These are phyloP conservation scores for Nasonia longicornis DNA, from an alignment of 1,140 invertebrate species.

Conservation along the genomic window DNA sequence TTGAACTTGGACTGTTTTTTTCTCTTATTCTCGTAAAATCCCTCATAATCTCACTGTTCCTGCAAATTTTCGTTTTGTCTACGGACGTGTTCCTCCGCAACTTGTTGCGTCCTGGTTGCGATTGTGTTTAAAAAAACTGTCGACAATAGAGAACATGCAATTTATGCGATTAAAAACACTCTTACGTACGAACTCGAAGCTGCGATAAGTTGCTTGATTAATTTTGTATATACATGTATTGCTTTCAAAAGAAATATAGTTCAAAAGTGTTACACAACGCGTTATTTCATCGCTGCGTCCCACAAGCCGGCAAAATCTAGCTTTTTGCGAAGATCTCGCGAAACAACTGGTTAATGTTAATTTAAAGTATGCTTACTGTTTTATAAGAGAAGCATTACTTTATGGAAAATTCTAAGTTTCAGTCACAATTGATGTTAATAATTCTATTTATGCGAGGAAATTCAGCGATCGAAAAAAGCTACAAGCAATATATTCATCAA, in stretches of 20 bases:
- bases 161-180: constrained; percentile 65
- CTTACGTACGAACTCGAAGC: constrained; percentile 70
- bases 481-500: neutral
- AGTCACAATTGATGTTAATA: neutral
- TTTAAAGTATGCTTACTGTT: neutral
- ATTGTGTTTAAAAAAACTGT: constrained; percentile 66
- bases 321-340: constrained; percentile 20
- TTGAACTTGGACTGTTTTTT: constrained; percentile 30
- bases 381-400: neutral
- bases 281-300: constrained; percentile 29
- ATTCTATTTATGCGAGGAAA: neutral
- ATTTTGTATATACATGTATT: constrained; percentile 14
- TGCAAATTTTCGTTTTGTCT: constrained; percentile 40
- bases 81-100: constrained; percentile 42
- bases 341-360: constrained; percentile 1
- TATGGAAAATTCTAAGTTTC: neutral
- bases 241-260: constrained; percentile 20
- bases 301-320: constrained; percentile 35
- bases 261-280: constrained; percentile 16
- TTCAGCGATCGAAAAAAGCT: constrained; percentile 5
- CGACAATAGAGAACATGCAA: constrained; percentile 65
- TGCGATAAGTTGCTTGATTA: constrained; percentile 41
- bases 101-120: constrained; percentile 59
- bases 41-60: constrained; percentile 35
- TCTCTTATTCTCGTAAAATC: constrained; percentile 28